Evolutionary conservation across 1,140 invertebrate genomes (phyloP).

Genomic region (Proales similis): DNA sequence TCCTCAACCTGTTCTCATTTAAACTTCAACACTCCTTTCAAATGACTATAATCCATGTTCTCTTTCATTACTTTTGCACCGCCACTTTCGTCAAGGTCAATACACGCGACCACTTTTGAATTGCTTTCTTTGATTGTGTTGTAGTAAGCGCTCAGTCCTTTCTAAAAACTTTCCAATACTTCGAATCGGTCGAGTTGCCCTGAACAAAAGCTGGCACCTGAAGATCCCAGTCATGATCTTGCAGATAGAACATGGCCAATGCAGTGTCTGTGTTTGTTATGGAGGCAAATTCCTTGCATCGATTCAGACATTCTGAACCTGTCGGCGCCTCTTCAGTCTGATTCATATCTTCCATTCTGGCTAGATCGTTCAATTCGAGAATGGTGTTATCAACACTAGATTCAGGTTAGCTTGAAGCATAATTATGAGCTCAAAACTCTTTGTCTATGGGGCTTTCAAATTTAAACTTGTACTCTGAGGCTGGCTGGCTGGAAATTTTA

Average conservation of each 20-base stretch:
- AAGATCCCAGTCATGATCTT: conserved; percentile 57
- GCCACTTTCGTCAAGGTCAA: conserved; percentile 19
- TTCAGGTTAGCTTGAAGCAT: no score
- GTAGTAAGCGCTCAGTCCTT: conserved; percentile 54
- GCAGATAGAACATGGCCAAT: conserved; percentile 58
- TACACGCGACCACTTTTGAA: conserved; percentile 38
- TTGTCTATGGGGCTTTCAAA: no score
- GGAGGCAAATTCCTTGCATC: conserved; percentile 40
- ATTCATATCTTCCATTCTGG: no score
- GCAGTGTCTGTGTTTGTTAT: conserved; percentile 57
- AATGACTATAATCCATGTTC: background rate
- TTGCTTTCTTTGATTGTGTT: conserved; percentile 41
- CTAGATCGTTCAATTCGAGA: no score
- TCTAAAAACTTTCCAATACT: conserved; percentile 43
- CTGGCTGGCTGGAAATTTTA: no score
- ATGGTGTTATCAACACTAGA: no score
- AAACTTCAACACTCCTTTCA: no score
- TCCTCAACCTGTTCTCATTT: no score
- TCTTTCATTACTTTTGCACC: background rate
- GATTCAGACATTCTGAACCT: conserved; percentile 12
- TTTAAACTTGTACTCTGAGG: no score
- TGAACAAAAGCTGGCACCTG: no score
- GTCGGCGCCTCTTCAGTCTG: conserved; percentile 16
- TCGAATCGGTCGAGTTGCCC: no score
- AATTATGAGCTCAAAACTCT: no score